phyloP scores from a whole-genome alignment of 2,113 vertebrate genomes.

The Ivindomyrus marchei region DNA sequence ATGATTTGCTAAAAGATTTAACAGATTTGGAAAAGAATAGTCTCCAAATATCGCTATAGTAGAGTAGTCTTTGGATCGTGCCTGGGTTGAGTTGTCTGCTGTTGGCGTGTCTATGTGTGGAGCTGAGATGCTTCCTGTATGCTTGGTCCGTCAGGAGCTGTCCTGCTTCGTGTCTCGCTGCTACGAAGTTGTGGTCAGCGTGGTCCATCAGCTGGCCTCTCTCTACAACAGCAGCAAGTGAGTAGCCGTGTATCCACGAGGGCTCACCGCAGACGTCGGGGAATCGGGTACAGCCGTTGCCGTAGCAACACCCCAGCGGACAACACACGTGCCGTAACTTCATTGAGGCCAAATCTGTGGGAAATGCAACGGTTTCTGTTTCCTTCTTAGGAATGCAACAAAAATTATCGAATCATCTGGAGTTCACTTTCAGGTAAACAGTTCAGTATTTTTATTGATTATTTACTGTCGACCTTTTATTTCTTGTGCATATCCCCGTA shows the following conservation, averaged over 20 bases:
- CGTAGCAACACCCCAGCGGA: not conserved
- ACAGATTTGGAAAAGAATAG: not conserved
- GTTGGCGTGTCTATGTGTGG: not conserved
- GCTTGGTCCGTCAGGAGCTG: slow-evolving; percentile 69
- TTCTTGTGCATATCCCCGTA: not conserved
- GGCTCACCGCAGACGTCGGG: not conserved
- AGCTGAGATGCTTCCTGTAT: not conserved
- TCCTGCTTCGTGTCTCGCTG: slow-evolving; percentile 94
- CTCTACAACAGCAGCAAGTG: slow-evolving; percentile 96
- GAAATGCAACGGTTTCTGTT: not conserved
- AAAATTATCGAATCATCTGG: slow-evolving; percentile 95
- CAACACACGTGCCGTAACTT: not conserved
- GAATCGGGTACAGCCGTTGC: not conserved
- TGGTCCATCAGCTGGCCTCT: slow-evolving; percentile 88
- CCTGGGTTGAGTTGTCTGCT: not conserved
- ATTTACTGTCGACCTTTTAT: not conserved
- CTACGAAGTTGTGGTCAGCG: slow-evolving; percentile 90
- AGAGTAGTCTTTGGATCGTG: not conserved
- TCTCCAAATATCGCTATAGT: not conserved
- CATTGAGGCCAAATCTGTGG: slow-evolving; percentile 7
- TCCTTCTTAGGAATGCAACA: slow-evolving; percentile 68
- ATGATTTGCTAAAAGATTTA: not conserved
- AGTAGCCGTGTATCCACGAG: slow-evolving; percentile 27
- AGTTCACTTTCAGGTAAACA: slow-evolving; percentile 91
- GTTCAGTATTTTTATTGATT: not conserved